These are phyloP conservation scores for Troglohyphantes excavatus DNA, from an alignment of 2,888 invertebrate species.

Conservation along the genomic window DNA sequence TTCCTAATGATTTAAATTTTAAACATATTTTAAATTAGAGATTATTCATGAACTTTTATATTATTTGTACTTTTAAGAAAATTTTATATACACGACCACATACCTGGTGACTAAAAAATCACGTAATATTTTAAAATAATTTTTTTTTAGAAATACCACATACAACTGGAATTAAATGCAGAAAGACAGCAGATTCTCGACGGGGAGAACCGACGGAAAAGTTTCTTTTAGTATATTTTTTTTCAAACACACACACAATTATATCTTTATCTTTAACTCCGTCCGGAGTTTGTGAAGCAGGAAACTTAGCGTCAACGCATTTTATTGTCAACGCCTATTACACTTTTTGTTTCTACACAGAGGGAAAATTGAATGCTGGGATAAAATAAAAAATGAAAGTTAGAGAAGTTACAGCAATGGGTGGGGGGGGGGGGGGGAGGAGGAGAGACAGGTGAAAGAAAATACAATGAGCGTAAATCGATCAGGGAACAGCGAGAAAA, in stretches of 20 bases:
- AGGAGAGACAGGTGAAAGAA: slow-evolving; percentile 3
- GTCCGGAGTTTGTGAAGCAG: neutral
- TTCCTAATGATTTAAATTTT: too few relatives aligned
- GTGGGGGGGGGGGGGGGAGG: neutral
- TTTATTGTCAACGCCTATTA: slow-evolving; percentile 68
- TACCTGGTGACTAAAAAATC: too few relatives aligned
- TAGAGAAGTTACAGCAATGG: neutral
- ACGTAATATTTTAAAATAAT: too few relatives aligned
- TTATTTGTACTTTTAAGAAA: too few relatives aligned
- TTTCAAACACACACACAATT: neutral
- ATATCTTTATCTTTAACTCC: neutral
- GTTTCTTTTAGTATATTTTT: neutral
- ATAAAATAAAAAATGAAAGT: slow-evolving; percentile 38
- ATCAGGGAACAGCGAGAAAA: slow-evolving; percentile 48
- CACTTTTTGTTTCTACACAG: slow-evolving; percentile 16
- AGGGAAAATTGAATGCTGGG: slow-evolving; percentile 48
- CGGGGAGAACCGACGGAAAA: neutral
- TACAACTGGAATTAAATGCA: neutral
- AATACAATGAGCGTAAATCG: slow-evolving; percentile 62
- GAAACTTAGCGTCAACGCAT: slow-evolving; percentile 59
- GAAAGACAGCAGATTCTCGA: neutral
- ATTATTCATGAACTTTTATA: too few relatives aligned
- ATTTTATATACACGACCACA: too few relatives aligned
- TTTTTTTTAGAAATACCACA: too few relatives aligned
- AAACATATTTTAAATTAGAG: too few relatives aligned